Percentiles rank a stretch among this genome's conserved stretches.
Evolutionary conservation across 2,113 vertebrate genomes (phyloP).

Genomic region (Gnathonemus echidnorhynchus): DNA sequence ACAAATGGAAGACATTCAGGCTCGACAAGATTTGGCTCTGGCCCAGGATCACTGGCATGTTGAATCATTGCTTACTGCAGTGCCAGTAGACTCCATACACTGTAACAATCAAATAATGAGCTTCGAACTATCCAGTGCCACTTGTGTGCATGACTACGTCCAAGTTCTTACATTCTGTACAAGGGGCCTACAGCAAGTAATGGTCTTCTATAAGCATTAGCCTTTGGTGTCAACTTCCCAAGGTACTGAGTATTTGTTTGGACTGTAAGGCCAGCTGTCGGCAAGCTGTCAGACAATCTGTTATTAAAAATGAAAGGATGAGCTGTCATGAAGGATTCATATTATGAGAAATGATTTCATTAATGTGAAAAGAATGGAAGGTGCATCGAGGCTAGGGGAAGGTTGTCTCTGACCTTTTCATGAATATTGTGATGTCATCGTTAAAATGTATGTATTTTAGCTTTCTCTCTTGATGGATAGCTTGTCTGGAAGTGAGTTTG

Average conservation of each 20-base stretch:
- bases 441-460: constrained; percentile 21
- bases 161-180: background rate
- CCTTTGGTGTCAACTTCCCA: background rate
- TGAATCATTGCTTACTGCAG: background rate
- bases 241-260: background rate
- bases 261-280: background rate
- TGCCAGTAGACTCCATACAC: background rate
- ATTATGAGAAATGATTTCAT: background rate
- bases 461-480: constrained; percentile 15
- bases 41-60: background rate
- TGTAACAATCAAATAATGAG: background rate
- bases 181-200: background rate
- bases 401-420: constrained; percentile 13
- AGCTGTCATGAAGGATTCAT: background rate
- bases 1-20: background rate
- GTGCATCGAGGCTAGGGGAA: background rate
- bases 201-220: background rate
- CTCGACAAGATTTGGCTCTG: background rate
- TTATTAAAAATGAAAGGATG: constrained; percentile 6
- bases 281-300: background rate
- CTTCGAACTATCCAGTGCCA: background rate
- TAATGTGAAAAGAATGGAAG: background rate
- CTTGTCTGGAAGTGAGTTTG: constrained; percentile 11
- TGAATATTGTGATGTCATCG: constrained; percentile 2
- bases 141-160: background rate